Percentiles rank a stretch among this genome's conserved stretches.
Evolutionary conservation across 2,797 vertebrate species (phyloP).

Genomic region (Manis pentadactyla): DNA sequence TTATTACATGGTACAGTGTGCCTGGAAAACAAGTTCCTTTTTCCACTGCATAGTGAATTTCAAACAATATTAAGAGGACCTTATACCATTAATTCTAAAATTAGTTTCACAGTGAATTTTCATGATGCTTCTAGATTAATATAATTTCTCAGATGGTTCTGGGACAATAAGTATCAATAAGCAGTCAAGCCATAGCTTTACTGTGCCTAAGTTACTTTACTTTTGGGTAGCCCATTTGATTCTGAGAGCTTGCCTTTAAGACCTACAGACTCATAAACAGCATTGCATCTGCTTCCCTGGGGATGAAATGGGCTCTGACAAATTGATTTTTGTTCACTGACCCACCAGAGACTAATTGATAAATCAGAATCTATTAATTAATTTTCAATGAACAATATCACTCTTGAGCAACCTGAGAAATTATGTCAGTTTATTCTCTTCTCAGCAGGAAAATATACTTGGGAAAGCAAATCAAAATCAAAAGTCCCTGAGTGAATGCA

Average conservation of each 20-base stretch:
- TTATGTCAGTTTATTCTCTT: conserved; percentile 4
- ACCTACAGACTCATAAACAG: conserved; percentile 14
- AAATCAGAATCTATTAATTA: conserved; percentile 30
- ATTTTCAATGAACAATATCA: conserved; percentile 43
- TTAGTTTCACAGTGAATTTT: not conserved
- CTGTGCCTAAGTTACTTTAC: not conserved
- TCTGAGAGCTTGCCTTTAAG: not conserved
- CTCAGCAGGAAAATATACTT: not conserved
- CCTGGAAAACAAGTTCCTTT: not conserved
- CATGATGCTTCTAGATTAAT: not conserved
- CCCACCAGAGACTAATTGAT: not conserved
- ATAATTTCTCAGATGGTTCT: not conserved
- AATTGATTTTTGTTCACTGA: not conserved
- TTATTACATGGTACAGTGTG: not conserved
- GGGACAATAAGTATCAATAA: not conserved
- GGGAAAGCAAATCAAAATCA: not conserved
- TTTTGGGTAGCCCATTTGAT: not conserved
- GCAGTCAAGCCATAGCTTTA: not conserved
- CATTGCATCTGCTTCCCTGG: not conserved
- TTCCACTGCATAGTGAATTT: not conserved
- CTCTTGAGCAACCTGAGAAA: not conserved
- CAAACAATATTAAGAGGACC: not conserved
- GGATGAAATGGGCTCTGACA: not conserved
- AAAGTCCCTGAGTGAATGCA: not conserved
- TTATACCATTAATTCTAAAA: not conserved